phyloP scores from a whole-genome alignment of 2,113 vertebrate species.

The Gallinago paraguaiae region DNA sequence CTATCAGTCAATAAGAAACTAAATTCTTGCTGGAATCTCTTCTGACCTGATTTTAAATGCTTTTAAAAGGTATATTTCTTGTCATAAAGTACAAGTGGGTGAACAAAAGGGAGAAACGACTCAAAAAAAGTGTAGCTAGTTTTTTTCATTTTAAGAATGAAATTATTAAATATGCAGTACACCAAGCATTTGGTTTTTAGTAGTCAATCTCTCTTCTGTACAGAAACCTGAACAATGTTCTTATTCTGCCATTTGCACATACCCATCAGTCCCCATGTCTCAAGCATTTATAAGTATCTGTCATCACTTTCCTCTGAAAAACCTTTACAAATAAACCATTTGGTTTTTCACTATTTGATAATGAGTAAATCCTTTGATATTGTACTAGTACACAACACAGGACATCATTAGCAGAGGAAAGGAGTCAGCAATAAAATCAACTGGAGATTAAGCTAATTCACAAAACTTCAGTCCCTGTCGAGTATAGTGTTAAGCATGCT shows the following conservation, averaged over 20 bases:
- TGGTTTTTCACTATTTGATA: background rate
- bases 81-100: background rate
- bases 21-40: background rate
- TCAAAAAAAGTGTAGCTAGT: background rate
- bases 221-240: background rate
- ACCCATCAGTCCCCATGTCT: background rate
- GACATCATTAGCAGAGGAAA: constrained; percentile 42
- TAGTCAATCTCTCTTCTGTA: background rate
- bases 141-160: background rate
- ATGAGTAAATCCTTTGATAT: background rate
- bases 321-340: background rate
- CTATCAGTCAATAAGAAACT: background rate
- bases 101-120: background rate
- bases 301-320: constrained; percentile 1
- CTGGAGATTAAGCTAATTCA: constrained; percentile 62
- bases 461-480: constrained; percentile 45
- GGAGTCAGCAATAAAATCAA: constrained; percentile 52
- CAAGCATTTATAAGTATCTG: background rate
- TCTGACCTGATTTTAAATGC: background rate
- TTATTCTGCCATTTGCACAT: background rate
- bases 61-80: background rate
- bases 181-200: background rate
- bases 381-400: background rate
- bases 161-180: background rate
- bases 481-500: constrained; percentile 22